These are phyloP conservation scores for Pipistrellus pipistrellus DNA, from an alignment of 2,797 vertebrate genomes.

Conservation along the genomic window DNA sequence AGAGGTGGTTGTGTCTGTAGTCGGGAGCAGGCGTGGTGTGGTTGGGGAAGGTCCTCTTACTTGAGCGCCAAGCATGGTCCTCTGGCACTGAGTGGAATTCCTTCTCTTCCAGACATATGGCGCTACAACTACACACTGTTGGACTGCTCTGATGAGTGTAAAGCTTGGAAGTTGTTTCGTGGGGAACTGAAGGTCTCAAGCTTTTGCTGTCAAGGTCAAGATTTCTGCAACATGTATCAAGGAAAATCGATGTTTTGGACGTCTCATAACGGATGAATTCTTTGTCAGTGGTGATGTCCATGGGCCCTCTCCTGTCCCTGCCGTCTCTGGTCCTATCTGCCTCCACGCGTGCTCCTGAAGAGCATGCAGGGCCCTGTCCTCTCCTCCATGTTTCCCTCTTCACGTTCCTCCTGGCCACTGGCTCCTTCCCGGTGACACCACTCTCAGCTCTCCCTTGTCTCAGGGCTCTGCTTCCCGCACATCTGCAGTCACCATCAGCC, in stretches of 20 bases:
- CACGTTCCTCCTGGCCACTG: not conserved
- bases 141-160: not conserved
- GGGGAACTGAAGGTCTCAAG: not conserved
- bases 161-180: not conserved
- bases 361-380: rapidly evolving
- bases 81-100: not conserved
- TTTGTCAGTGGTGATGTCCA: not conserved
- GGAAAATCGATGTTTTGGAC: not conserved
- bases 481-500: not conserved
- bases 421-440: not conserved
- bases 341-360: too few species aligned
- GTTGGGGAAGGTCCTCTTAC: too few species aligned
- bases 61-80: not conserved
- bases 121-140: constrained; percentile 25
- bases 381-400: not conserved
- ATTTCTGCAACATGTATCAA: constrained; percentile 11
- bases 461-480: not conserved
- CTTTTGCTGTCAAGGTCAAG: constrained; percentile 40
- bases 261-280: not conserved
- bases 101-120: constrained; percentile 53
- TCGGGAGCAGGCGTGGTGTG: too few species aligned
- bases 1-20: too few species aligned
- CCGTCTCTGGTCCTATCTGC: not conserved
- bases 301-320: not conserved
- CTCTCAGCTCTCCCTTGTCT: not conserved